These are phyloP conservation scores for Anoplolepis gracilipes DNA, from an alignment of 1,140 invertebrate genomes.

Conservation along the genomic window DNA sequence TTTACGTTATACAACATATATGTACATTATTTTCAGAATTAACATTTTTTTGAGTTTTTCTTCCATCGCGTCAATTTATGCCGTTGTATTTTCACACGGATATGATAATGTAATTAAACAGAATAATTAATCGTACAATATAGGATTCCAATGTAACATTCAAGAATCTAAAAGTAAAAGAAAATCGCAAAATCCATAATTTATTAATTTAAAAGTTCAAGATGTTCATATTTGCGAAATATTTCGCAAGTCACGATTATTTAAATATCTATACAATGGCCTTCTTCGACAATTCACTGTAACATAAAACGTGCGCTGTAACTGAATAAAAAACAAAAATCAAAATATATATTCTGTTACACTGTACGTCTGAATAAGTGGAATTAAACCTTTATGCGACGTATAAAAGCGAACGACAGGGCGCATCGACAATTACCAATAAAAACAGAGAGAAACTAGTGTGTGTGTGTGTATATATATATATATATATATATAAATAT, in stretches of 20 bases:
- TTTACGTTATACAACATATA: background rate
- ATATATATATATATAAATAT: no score
- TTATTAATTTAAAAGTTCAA: constrained; percentile 3
- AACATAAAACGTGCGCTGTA: background rate
- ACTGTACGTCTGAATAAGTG: background rate
- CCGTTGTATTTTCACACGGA: background rate
- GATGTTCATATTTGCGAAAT: background rate
- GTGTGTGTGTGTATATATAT: no score
- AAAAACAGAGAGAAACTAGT: constrained; percentile 13
- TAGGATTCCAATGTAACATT: background rate
- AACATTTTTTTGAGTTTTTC: no score
- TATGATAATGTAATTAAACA: background rate
- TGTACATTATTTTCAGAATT: background rate
- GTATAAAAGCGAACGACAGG: constrained; percentile 29
- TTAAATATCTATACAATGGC: background rate
- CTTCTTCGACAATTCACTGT: background rate
- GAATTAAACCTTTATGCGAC: constrained; percentile 28
- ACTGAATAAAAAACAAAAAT: constrained; percentile 14
- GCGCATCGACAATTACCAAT: constrained; percentile 51
- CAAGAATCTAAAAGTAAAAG: background rate
- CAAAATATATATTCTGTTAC: constrained; percentile 1
- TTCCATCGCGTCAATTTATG: background rate
- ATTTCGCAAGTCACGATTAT: background rate
- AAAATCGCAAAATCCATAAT: background rate
- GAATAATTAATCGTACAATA: constrained; percentile 3